A percentile compares a stretch with the other conserved stretches of the same genome.
phyloP scores from a whole-genome alignment of 2,797 vertebrate genomes.

The Anomalospiza imberbis region DNA sequence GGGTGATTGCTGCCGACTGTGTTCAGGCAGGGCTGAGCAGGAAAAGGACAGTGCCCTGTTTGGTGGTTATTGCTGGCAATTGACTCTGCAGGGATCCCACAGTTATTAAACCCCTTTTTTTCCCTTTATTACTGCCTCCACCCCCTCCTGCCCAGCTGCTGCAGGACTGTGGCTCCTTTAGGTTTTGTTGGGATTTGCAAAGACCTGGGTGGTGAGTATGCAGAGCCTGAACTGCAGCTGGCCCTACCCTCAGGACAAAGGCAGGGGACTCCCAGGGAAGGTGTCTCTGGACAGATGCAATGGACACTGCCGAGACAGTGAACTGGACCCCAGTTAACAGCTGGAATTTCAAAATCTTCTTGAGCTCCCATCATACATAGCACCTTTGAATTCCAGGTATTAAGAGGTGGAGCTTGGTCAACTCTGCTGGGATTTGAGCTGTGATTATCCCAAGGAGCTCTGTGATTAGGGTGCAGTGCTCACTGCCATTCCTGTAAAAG shows the following conservation, averaged over 20 bases:
- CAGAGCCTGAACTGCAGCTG: not conserved
- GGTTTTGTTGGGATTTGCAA: not conserved
- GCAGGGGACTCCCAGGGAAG: not conserved
- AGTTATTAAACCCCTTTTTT: not conserved
- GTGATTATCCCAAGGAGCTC: not conserved
- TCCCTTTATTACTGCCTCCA: not conserved
- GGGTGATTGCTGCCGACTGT: not conserved
- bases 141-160: not conserved
- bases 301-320: not conserved
- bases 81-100: not conserved
- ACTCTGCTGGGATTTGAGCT: not conserved
- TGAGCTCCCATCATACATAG: not conserved
- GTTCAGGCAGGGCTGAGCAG: not conserved
- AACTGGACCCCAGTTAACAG: not conserved
- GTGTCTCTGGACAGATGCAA: not conserved
- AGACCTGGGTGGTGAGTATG: not conserved
- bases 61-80: not conserved
- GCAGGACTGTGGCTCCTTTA: not conserved
- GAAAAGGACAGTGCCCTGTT: not conserved
- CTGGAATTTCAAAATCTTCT: not conserved
- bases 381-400: not conserved
- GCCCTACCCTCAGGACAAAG: not conserved
- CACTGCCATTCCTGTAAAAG: not conserved
- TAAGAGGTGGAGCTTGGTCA: not conserved
- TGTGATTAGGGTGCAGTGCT: not conserved